Evolutionary conservation across 2,113 vertebrate genomes (phyloP), one percentile per base, ranked within the genome.

Genomic region (Scomber scombrus): DNA sequence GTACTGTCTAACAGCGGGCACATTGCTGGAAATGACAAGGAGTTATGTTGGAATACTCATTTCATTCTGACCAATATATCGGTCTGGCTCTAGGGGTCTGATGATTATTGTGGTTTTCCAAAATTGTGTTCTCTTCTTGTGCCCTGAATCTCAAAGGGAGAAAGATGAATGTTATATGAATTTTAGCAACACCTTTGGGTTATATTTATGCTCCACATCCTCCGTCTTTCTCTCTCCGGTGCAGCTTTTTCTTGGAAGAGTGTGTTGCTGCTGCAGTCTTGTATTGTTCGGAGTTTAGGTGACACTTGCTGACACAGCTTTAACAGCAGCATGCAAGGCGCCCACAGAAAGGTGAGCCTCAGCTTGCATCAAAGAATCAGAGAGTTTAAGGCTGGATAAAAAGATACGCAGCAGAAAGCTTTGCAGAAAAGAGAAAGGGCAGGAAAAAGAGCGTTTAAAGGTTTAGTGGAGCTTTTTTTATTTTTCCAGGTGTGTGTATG

Each of bases 361-460:
- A 1, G 70, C 78, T 72, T 47, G 66, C 80, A 67, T 81, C 52
- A 84, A 77, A 85, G 73, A 81, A 67, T 71, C 81, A 70, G 7
- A 60, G 58, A 51, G 82, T 85, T 85, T 68, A 83, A 57, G 70
- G 76, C 55, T 31, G 80, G 85, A 86, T 86, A 63, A 85, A 86
- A 72, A 74, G 76, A 88, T 78, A 79, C 86, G 85, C 61, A 40
- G 61, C 65, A 65, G n/a, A 80, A 70, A 83, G 58, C 76, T 62
- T 52, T 40, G 71, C 62, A 85, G 78, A 66, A 67, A 72, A 80
- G 63, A 56, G 11, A 67, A 45, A 6, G 15, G 49, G 23, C 23
- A 26, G 29, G 15, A 1, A 43, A 71, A 45, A 15, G 34, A 75
- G 62, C 16, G 11, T 87, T 88, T 73, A 87, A 81, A 89, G 82